Conservation (phyloP, 2,888 invertebrate genomes). For the Poecilus cupreus region DNA sequence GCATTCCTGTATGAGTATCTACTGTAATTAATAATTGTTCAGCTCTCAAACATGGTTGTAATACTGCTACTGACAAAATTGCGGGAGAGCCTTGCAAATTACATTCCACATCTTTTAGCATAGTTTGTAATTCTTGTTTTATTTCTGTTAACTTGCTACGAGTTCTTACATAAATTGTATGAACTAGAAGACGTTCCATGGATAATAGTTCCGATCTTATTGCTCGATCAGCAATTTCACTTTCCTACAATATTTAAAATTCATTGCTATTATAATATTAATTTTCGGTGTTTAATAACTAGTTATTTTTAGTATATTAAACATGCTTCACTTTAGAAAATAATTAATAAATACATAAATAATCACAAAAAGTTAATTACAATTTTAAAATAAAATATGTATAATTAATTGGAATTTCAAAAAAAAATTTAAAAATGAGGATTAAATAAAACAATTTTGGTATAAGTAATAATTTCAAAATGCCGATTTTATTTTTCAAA, state of each 20-base stretch:
- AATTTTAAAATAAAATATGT: no score
- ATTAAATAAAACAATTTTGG: no score
- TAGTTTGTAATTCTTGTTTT: slow-evolving; percentile 83
- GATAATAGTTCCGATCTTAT: slow-evolving; percentile 94
- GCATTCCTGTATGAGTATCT: slow-evolving; percentile 94
- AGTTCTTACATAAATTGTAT: slow-evolving; percentile 95
- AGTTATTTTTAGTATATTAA: no score
- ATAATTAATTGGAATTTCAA: no score
- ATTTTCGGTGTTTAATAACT: no score
- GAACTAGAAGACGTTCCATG: slow-evolving; percentile 94
- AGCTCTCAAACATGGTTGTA: slow-evolving; percentile 92
- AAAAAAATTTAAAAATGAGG: no score
- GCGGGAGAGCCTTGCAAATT: slow-evolving; percentile 94
- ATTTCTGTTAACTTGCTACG: slow-evolving; percentile 88
- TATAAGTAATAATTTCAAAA: no score
- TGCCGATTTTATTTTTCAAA: no score
- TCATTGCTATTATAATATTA: neutral
- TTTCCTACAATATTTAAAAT: slow-evolving; percentile 71
- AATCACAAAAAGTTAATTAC: no score
- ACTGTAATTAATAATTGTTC: slow-evolving; percentile 95
- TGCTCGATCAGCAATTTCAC: slow-evolving; percentile 84
- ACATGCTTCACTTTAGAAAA: no score
- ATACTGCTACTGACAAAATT: slow-evolving; percentile 91
- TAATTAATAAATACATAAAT: no score
- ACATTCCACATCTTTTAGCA: slow-evolving; percentile 84